Percentiles rank a stretch among this genome's conserved stretches.
Conservation (phyloP, 1,140 invertebrate species). For the Diabrotica undecimpunctata region DNA sequence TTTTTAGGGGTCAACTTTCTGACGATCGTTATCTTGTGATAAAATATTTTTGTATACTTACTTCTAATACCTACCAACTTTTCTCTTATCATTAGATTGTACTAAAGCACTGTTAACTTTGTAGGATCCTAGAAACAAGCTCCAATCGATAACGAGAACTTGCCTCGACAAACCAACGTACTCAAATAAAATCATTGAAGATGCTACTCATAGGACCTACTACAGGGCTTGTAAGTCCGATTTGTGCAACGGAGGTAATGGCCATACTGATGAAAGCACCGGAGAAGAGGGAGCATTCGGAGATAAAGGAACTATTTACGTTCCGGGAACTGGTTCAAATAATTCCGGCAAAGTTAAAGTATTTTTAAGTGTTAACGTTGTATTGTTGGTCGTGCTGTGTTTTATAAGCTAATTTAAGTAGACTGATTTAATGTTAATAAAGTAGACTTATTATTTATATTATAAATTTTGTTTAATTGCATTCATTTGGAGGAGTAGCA, state of each 20-base stretch:
- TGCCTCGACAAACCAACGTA: slow-evolving; percentile 22
- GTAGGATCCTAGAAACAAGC: slow-evolving; percentile 29
- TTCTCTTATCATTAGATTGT: too few relatives aligned
- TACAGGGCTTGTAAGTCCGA: slow-evolving; percentile 26
- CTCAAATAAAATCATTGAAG: slow-evolving; percentile 23
- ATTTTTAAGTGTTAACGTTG: neutral
- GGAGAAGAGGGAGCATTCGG: slow-evolving; percentile 12
- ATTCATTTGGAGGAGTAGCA: too few relatives aligned
- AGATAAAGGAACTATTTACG: slow-evolving; percentile 29
- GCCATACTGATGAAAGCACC: slow-evolving; percentile 3
- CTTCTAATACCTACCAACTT: too few relatives aligned
- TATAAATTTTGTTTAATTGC: too few relatives aligned
- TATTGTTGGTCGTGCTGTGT: neutral
- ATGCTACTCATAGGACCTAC: slow-evolving; percentile 24
- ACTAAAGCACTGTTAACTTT: too few relatives aligned
- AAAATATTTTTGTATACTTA: too few relatives aligned
- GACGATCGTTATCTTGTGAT: too few relatives aligned
- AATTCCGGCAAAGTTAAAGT: neutral
- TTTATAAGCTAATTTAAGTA: too few relatives aligned
- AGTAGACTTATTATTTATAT: too few relatives aligned
- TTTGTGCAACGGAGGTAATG: slow-evolving; percentile 25
- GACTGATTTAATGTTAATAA: too few relatives aligned
- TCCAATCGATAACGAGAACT: slow-evolving; percentile 19
- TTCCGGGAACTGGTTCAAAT: slow-evolving; percentile 19
- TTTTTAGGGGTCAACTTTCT: too few relatives aligned